These are phyloP conservation scores for Timema cristinae DNA, from an alignment of 2,888 invertebrate genomes.

Conservation along the genomic window DNA sequence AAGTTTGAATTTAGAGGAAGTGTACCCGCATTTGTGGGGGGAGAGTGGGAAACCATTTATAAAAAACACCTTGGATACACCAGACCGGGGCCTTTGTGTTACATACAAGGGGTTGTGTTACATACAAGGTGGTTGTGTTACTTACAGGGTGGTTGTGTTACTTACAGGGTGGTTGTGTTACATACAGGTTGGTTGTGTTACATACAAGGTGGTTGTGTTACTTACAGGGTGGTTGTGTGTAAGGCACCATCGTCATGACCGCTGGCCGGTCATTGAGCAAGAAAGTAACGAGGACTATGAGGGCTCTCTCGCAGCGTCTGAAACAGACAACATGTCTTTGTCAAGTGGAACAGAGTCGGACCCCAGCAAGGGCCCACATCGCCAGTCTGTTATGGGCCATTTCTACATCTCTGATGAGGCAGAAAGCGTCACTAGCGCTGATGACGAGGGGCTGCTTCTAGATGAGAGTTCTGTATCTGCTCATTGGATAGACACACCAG, in stretches of 20 bases:
- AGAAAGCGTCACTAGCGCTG: constrained; percentile 19
- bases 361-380: neutral
- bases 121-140: no score
- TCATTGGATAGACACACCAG: constrained; percentile 8
- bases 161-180: no score
- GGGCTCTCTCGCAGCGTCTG: neutral
- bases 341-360: constrained; percentile 21
- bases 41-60: no score
- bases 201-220: neutral
- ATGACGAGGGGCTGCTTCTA: constrained; percentile 20
- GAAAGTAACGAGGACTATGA: constrained; percentile 46
- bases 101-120: no score
- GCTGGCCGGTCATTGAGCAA: constrained; percentile 67
- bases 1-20: no score
- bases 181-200: no score
- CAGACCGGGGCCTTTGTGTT: no score
- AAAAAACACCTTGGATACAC: no score
- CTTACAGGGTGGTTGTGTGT: constrained; percentile 67
- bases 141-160: no score
- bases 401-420: constrained; percentile 31
- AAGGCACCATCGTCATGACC: constrained; percentile 69
- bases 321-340: constrained; percentile 18
- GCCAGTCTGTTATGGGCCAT: neutral
- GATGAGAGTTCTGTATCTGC: constrained; percentile 15
- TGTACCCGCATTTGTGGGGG: no score